A percentile compares a stretch with the other conserved stretches of the same genome.
phyloP scores from a whole-genome alignment of 2,113 vertebrate species.

The Tyrannus savana region DNA sequence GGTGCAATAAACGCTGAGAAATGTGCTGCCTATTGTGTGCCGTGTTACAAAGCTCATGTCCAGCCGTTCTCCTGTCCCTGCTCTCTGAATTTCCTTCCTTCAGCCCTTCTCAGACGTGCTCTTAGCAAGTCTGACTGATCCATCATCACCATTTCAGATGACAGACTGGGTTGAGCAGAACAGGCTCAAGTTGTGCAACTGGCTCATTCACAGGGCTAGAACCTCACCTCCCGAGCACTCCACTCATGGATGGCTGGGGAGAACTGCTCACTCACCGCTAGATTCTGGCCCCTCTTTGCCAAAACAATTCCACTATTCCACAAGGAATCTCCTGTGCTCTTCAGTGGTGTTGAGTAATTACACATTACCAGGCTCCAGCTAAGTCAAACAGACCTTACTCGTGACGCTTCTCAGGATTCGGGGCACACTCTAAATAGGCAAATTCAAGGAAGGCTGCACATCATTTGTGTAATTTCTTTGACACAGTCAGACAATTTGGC shows the following conservation, averaged over 20 bases:
- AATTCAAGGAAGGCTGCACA: background rate
- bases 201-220: background rate
- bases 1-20: conserved; percentile 37
- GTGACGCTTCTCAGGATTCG: fast-evolving
- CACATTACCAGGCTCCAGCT: background rate
- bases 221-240: background rate
- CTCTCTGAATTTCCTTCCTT: background rate
- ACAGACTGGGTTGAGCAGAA: background rate
- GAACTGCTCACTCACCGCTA: background rate
- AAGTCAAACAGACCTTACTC: background rate
- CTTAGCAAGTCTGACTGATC: background rate
- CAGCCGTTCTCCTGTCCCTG: conserved; percentile 5
- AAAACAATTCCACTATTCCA: background rate
- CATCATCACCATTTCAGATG: background rate
- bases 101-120: background rate
- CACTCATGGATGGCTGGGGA: background rate
- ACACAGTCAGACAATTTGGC: background rate
- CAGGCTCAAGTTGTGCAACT: background rate
- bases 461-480: background rate
- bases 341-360: background rate
- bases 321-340: background rate
- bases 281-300: background rate
- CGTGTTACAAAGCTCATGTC: background rate
- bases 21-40: conserved; percentile 14
- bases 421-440: background rate